Conservation (phyloP, 2,888 invertebrate genomes). For the Molanna angustata region DNA sequence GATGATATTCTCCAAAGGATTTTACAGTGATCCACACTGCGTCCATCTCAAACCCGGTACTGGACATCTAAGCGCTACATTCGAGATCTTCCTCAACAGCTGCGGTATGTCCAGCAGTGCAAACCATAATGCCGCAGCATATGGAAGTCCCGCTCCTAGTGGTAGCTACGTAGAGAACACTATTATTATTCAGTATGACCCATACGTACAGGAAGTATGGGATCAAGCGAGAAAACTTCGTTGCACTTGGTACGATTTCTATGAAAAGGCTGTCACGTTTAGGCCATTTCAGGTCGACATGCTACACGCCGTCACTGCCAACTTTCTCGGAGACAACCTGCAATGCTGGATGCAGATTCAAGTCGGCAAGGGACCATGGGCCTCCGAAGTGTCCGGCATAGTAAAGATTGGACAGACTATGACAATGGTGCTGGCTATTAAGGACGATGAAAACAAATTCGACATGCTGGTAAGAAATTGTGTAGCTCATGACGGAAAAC, state of each 20-base stretch:
- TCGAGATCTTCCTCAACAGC: constrained; percentile 89
- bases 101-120: constrained; percentile 94
- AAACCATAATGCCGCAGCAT: constrained; percentile 79
- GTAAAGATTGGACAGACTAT: constrained; percentile 95
- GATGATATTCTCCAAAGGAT: constrained; percentile 94
- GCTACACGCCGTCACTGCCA: constrained; percentile 92
- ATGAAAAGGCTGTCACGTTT: constrained; percentile 93
- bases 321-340: constrained; percentile 92
- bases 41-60: constrained; percentile 90
- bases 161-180: constrained; percentile 94
- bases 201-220: constrained; percentile 94
- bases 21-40: constrained; percentile 88
- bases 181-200: constrained; percentile 92
- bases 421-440: constrained; percentile 95
- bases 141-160: constrained; percentile 85
- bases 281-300: constrained; percentile 95
- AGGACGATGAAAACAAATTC: constrained; percentile 94
- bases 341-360: constrained; percentile 99
- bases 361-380: constrained; percentile 95
- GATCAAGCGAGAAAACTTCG: constrained; percentile 89
- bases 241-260: constrained; percentile 96
- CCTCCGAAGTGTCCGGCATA: constrained; percentile 93
- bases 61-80: constrained; percentile 87
- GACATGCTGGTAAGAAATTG: constrained; percentile 94
- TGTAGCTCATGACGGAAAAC: constrained; percentile 91